phyloP scores from a whole-genome alignment of 2,797 vertebrate genomes.

The Zalophus californianus region DNA sequence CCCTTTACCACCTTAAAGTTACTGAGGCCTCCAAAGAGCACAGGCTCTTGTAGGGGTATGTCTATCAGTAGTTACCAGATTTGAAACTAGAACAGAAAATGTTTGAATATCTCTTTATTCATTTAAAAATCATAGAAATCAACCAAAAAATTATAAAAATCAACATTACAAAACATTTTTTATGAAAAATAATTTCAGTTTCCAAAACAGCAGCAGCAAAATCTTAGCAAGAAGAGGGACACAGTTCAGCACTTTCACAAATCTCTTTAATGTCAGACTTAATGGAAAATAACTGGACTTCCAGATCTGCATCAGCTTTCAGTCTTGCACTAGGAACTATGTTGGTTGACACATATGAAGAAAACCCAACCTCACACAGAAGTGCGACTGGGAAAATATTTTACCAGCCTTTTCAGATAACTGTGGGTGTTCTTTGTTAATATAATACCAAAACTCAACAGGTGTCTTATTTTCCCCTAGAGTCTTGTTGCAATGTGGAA shows the following conservation, averaged over 20 bases:
- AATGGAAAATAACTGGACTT: too few species aligned
- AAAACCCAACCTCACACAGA: neutral
- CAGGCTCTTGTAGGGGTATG: fast-evolving
- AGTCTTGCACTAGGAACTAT: neutral
- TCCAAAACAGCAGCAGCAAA: neutral
- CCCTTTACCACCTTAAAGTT: neutral
- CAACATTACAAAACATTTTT: conserved; percentile 2
- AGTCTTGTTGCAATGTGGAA: neutral
- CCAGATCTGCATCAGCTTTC: neutral
- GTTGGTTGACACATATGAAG: neutral
- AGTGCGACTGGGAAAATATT: too few species aligned
- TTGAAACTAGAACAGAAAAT: conserved; percentile 6
- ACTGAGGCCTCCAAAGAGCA: neutral
- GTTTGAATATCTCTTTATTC: neutral
- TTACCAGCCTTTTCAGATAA: neutral
- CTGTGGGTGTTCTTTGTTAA: neutral
- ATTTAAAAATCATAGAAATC: neutral
- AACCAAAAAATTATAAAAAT: neutral
- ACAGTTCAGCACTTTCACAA: neutral
- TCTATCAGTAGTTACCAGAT: neutral
- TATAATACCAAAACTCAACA: neutral
- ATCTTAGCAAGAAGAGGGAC: neutral
- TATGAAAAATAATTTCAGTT: neutral
- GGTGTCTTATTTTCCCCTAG: neutral
- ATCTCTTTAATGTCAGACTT: neutral